Base-by-base conservation (phyloP, 2,113 vertebrate species). In the Myiagra hebetior region DNA sequence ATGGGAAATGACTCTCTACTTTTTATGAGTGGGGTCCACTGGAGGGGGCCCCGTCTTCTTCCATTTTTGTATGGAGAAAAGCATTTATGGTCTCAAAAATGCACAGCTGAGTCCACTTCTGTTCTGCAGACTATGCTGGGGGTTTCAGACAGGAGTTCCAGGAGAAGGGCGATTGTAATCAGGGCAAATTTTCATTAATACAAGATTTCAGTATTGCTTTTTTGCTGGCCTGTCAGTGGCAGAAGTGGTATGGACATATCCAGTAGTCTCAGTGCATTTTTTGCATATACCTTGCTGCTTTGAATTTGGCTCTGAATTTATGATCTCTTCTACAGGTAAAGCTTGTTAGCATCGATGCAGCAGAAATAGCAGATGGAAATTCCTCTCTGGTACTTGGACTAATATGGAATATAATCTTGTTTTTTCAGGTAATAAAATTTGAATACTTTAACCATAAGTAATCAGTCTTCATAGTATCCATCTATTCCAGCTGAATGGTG, bases 331-430 rank as follows among this genome's bases (percentile, higher is more conserved):
- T 75, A 18, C 94, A 99, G 99, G 99, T 99, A 27, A 99, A 99
- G 93, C 98, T 99, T 87, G 99, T 99, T 88, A 99, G 99, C 95
- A 99, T 99, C 0, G 99, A 99, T 42, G 99, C 99, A 18, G 98
- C 98, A 19, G 99, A 99, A 95, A 98, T 99, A 76, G 99, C 99
- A 6, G 99, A 99, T 89, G 99, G 99, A 94, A 99, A 99, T 98
- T 97, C 99, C 35, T 99, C 99, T 52, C 98, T 99, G 96, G 98
- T 99, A 62, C 98, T 99, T 26, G 99, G 99, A 53, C 98, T 99
- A 88, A 99, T 99, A 96, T 99, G 99, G 99, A 99, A 99, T 97
- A 99, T 99, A 97, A 99, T 99, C 87, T 98, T 99, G 87, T 99
- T 99, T 97, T 99, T 99, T 95, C 99, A 99, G 99, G 99, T 99